phyloP scores from a whole-genome alignment of 2,113 vertebrate species.

The Cyanistes caeruleus region DNA sequence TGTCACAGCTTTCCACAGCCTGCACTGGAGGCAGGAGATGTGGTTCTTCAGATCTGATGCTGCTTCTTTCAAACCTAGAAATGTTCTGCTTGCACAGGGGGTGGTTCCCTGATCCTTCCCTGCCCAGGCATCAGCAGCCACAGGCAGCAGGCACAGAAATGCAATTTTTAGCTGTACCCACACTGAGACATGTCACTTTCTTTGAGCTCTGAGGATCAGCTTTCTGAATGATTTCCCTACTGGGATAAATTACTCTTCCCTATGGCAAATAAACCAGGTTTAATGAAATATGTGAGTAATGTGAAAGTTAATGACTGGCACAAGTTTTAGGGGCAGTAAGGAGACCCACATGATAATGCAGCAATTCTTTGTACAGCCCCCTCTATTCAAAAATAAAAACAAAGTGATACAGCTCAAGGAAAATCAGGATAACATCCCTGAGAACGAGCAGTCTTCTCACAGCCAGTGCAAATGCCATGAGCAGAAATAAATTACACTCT shows the following conservation, averaged over 20 bases:
- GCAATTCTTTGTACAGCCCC: not conserved
- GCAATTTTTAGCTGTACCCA: not conserved
- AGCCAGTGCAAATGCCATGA: not conserved
- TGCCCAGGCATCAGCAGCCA: not conserved
- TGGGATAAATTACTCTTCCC: not conserved
- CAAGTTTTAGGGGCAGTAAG: not conserved
- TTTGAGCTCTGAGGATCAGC: not conserved
- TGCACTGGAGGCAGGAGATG: not conserved
- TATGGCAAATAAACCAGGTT: not conserved
- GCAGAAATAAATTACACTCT: not conserved
- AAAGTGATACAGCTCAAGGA: not conserved
- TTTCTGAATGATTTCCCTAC: not conserved
- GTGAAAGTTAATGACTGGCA: not conserved
- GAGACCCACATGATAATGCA: not conserved
- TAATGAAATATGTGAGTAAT: not conserved
- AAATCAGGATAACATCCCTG: not conserved
- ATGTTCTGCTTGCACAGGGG: not conserved
- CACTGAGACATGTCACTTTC: not conserved
- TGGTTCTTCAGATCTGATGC: not conserved
- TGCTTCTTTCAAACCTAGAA: not conserved
- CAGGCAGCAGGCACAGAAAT: not conserved
- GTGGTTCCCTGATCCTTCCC: not conserved
- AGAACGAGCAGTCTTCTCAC: not conserved
- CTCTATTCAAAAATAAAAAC: not conserved
- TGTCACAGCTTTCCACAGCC: constrained; percentile 2